Conservation (phyloP, 2,113 vertebrate species). For the Cricetomys ansorgei region DNA sequence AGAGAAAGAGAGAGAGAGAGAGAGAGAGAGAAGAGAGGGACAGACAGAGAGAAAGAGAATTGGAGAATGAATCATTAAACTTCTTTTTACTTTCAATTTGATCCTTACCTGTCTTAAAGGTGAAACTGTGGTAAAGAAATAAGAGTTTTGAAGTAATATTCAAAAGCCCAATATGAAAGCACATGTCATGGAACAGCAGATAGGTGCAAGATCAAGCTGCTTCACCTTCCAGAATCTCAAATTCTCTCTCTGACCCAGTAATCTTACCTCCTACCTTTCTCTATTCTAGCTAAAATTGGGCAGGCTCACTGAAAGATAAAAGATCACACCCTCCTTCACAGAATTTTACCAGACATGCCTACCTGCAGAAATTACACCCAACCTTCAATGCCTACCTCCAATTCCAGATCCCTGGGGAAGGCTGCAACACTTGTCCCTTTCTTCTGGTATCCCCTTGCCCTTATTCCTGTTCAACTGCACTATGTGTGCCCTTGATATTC, state of each 20-base stretch:
- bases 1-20: background rate
- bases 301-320: background rate
- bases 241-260: background rate
- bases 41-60: background rate
- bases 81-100: background rate
- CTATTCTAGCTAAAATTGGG: background rate
- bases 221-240: background rate
- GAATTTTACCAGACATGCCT: background rate
- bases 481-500: background rate
- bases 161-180: background rate
- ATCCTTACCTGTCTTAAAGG: background rate
- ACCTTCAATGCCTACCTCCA: background rate
- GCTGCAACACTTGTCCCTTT: background rate
- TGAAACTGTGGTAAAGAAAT: slow-evolving; percentile 27
- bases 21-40: no score
- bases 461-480: background rate
- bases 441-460: background rate
- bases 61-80: background rate
- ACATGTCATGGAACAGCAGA: background rate
- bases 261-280: background rate
- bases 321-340: background rate
- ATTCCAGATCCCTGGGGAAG: background rate
- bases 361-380: background rate
- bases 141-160: slow-evolving; percentile 46
- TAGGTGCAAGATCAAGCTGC: background rate